Base-by-base conservation (phyloP, 1,140 invertebrate genomes). In the Saxidomus purpurata region DNA sequence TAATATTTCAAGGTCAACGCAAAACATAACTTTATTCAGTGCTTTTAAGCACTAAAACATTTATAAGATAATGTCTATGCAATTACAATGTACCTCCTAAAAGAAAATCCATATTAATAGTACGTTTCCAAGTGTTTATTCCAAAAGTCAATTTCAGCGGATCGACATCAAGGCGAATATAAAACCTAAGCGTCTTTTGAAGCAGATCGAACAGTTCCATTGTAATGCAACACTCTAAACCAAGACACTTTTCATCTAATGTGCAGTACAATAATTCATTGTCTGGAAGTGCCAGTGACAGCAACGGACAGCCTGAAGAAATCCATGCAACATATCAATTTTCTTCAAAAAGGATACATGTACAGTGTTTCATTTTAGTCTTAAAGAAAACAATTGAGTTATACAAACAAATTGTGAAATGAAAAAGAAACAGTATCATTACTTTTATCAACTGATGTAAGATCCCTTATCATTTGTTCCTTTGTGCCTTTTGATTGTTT, bases 211-310 rank as follows among this genome's bases (percentile, higher is more conserved):
- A 81, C n/a, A 91, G 38, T 43, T 91, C 89, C 0, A 92, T 8
- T 28, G 86, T 81, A 25, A 89, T 17, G 69, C 91, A 92, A 74
- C 91, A 92, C 55, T 92, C 84, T 4, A 92, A 19, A 11, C 90
- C 91, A 38, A 94, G 83, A 84, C 93, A 94, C 69, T 90, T 90
- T 4, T 88, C 34, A 71, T 94, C 92, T 79, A 93, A 88, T 28
- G 91, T 92, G 82, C 93, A 94, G 71, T 91, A 92, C 47, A 94
- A 40, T 13, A 85, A 22, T 28, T 85, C 38, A 31, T 91, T 89
- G 34, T 91, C 87, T 31, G 92, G 92, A 84, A 94, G 87, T 9
- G 77, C 90, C 55, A 93, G 81, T 17, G 90, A 87, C 40, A 94
- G 67, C 67, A 83, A 76, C 1, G 92, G 91, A 69, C 93, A 94